Percentiles rank a stretch among this genome's conserved stretches.
Evolutionary conservation across 2,888 invertebrate species (phyloP).

Genomic region (Sarcophaga subvicina): DNA sequence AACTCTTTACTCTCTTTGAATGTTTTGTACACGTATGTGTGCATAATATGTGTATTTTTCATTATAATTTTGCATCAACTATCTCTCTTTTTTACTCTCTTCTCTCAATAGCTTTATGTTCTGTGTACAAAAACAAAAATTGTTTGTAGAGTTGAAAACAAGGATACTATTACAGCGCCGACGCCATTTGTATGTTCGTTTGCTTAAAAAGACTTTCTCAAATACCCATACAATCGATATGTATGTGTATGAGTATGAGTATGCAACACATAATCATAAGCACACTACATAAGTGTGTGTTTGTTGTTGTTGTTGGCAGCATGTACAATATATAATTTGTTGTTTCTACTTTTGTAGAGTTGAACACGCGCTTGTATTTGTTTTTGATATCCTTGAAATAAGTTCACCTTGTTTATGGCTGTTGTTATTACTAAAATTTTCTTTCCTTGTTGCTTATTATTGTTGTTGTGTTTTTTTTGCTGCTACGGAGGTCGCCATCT

Average conservation of each 20-base stretch:
- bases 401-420: conserved; percentile 67
- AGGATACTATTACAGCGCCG: conserved; percentile 51
- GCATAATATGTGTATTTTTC: conserved; percentile 12
- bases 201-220: conserved; percentile 31
- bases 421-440: conserved; percentile 39
- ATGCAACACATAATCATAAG: background rate
- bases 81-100: background rate
- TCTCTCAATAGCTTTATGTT: background rate
- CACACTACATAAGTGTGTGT: background rate
- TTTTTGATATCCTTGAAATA: conserved; percentile 69
- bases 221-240: conserved; percentile 29
- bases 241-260: background rate
- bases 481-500: conserved; percentile 51
- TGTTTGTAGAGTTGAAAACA: conserved; percentile 59
- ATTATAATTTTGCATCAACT: conserved; percentile 17
- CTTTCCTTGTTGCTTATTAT: conserved; percentile 48
- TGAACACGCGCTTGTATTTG: conserved; percentile 65
- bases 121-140: too few relatives aligned
- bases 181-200: conserved; percentile 42
- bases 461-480: conserved; percentile 45
- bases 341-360: conserved; percentile 57
- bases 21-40: background rate
- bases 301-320: background rate
- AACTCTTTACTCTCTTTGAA: background rate
- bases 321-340: conserved; percentile 31